Evolutionary conservation across 2,888 invertebrate genomes (phyloP).

Genomic region (Xanthia togata): DNA sequence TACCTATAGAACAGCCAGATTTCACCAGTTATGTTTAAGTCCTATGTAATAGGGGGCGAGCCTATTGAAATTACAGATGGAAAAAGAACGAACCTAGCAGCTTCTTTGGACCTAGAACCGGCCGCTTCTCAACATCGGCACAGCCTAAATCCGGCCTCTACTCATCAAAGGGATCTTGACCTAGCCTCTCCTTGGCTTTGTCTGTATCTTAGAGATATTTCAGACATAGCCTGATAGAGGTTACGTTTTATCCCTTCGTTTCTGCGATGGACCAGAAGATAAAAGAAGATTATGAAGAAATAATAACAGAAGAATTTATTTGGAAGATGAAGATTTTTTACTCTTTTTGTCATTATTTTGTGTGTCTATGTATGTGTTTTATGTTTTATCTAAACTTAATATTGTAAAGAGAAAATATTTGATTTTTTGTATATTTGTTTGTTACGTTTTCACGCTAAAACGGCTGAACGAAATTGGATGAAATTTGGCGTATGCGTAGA

Average conservation of each 20-base stretch:
- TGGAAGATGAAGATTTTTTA: background rate
- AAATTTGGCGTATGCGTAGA: too few species aligned
- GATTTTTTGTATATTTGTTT: too few species aligned
- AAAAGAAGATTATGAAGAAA: conserved; percentile 19
- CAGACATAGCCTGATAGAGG: conserved; percentile 91
- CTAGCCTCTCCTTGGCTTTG: conserved; percentile 91
- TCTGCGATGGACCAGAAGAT: conserved; percentile 57
- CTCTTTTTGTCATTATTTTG: background rate
- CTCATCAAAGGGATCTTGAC: conserved; percentile 80
- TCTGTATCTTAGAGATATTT: conserved; percentile 85
- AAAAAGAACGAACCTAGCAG: too few species aligned
- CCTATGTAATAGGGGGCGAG: too few species aligned
- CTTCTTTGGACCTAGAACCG: background rate
- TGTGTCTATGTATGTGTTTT: background rate
- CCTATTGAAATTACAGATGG: too few species aligned
- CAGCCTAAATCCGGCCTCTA: background rate
- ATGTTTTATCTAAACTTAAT: too few species aligned
- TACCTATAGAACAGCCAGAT: too few species aligned
- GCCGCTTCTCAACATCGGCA: background rate
- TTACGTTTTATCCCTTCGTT: conserved; percentile 87
- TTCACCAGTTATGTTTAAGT: too few species aligned
- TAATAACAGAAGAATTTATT: conserved; percentile 15
- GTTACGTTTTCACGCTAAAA: too few species aligned
- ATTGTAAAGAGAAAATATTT: too few species aligned
- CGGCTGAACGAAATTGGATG: too few species aligned